These are phyloP conservation scores for Zygogramma bicolorata DNA, from an alignment of 2,888 invertebrate genomes.

Conservation along the genomic window DNA sequence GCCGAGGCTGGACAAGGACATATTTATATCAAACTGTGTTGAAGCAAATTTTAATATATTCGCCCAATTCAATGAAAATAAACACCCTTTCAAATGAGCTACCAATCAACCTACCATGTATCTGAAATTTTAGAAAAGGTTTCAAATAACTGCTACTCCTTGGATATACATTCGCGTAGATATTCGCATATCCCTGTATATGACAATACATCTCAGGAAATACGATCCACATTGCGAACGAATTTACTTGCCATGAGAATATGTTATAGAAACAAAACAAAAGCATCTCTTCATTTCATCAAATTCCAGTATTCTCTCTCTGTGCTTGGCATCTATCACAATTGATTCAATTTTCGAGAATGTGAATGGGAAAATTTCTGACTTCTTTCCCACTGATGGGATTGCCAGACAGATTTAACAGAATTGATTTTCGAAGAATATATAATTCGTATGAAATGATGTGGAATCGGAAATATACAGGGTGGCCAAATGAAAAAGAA, in stretches of 20 bases:
- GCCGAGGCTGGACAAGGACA: no score
- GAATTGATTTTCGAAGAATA: background rate
- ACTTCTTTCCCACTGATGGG: constrained; percentile 10
- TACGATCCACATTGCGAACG: background rate
- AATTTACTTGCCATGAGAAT: constrained; percentile 1
- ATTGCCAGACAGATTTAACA: background rate
- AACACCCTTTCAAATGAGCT: no score
- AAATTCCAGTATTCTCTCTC: constrained; percentile 14
- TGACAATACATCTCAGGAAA: background rate
- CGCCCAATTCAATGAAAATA: no score
- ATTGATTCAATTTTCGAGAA: constrained; percentile 33
- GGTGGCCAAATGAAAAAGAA: no score
- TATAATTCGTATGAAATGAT: constrained; percentile 6
- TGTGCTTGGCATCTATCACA: constrained; percentile 31
- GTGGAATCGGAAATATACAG: background rate
- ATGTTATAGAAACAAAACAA: constrained; percentile 9
- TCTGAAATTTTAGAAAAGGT: no score
- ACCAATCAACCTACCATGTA: no score
- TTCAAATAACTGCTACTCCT: no score
- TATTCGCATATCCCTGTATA: background rate
- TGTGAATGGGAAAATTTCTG: constrained; percentile 35
- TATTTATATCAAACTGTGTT: no score
- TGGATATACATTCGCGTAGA: no score
- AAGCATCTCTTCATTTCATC: constrained; percentile 10
- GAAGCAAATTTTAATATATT: no score